Evolutionary conservation across 2,113 vertebrate genomes (phyloP).

Genomic region (Sciurus niger): DNA sequence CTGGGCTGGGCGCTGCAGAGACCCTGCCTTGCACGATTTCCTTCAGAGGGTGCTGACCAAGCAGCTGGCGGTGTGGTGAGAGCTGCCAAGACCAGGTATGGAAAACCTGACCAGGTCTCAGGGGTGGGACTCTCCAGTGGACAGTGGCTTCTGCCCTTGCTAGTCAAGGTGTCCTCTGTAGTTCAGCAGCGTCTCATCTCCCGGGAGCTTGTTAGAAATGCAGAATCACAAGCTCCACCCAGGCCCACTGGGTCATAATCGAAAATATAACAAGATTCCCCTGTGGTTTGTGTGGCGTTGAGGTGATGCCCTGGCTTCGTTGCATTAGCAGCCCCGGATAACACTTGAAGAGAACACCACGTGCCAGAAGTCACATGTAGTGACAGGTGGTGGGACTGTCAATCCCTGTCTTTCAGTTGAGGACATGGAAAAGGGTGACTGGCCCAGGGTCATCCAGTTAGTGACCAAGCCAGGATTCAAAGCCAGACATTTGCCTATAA

Average conservation of each 20-base stretch:
- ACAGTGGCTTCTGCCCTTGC: neutral
- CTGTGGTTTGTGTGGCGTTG: neutral
- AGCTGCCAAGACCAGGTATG: neutral
- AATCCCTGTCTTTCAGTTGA: neutral
- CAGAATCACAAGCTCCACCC: neutral
- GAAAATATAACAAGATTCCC: neutral
- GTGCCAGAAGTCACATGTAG: no score
- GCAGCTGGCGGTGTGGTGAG: neutral
- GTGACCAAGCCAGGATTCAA: neutral
- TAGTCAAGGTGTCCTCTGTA: neutral
- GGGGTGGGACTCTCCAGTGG: neutral
- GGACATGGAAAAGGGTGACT: neutral
- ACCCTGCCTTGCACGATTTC: neutral
- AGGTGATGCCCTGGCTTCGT: neutral
- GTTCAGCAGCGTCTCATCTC: neutral
- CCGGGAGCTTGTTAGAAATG: neutral
- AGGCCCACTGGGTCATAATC: neutral
- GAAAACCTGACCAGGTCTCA: neutral
- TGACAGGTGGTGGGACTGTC: neutral
- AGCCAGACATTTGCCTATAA: neutral
- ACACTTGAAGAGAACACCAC: fast-evolving
- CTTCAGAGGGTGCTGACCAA: neutral
- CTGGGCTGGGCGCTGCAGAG: neutral
- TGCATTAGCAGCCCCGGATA: neutral
- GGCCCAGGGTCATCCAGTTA: neutral